Conservation (phyloP, 2,113 vertebrate genomes). For the Etheostoma spectabile region DNA sequence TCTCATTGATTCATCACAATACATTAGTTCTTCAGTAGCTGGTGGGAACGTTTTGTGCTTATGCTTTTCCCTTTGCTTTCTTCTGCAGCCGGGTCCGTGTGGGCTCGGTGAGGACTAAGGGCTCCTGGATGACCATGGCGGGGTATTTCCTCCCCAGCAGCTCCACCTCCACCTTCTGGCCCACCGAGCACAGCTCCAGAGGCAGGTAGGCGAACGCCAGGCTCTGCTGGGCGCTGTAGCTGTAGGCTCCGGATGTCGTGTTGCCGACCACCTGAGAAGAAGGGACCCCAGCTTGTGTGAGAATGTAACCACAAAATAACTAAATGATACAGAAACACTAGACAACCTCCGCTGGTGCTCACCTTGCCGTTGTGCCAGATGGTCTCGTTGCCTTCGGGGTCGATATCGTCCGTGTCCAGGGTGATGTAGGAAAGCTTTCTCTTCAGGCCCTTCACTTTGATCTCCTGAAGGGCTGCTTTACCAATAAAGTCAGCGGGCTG, state of each 20-base stretch:
- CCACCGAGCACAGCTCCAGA: constrained; percentile 85
- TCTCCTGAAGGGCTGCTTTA: constrained; percentile 91
- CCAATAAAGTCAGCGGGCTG: constrained; percentile 94
- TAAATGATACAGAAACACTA: neutral
- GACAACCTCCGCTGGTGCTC: constrained; percentile 20
- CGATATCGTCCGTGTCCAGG: constrained; percentile 89
- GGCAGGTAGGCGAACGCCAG: constrained; percentile 96
- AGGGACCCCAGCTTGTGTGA: neutral
- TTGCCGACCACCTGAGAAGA: constrained; percentile 93
- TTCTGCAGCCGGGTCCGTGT: constrained; percentile 87
- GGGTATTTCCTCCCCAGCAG: constrained; percentile 91
- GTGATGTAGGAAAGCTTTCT: constrained; percentile 91
- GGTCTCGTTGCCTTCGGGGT: constrained; percentile 98
- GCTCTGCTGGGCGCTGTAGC: constrained; percentile 90
- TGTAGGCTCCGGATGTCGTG: constrained; percentile 95
- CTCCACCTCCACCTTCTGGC: constrained; percentile 94
- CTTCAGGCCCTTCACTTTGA: constrained; percentile 91
- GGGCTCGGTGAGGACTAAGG: constrained; percentile 92
- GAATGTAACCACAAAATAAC: neutral
- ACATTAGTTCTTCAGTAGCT: constrained; percentile 8
- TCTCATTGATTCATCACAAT: constrained; percentile 19
- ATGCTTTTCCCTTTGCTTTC: constrained; percentile 78
- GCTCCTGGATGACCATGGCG: constrained; percentile 89
- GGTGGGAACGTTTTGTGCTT: neutral
- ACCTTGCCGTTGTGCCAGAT: constrained; percentile 93